phyloP scores from a whole-genome alignment of 64 coral and sea anemone genomes.

The Stichodactyla helianthus region DNA sequence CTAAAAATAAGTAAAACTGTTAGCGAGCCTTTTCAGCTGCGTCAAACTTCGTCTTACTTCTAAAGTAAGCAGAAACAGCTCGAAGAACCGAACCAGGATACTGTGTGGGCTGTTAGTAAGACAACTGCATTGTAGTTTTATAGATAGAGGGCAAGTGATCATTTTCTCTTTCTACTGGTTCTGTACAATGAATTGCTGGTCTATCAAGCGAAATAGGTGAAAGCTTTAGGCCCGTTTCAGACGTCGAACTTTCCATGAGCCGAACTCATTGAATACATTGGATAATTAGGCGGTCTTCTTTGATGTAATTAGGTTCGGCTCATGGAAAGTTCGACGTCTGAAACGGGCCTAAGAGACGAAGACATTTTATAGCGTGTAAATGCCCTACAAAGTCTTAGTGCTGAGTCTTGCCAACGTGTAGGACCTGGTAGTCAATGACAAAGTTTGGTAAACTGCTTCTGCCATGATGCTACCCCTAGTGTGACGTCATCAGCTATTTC shows the following conservation, averaged over 20 bases:
- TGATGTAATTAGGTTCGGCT: too few species aligned
- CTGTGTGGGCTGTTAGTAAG: neutral
- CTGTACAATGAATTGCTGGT: neutral
- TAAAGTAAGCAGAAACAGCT: neutral
- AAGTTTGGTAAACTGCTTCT: neutral
- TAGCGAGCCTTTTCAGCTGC: neutral
- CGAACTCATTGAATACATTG: too few species aligned
- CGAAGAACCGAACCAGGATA: slow-evolving; percentile 14
- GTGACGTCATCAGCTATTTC: neutral
- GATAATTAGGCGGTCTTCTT: too few species aligned
- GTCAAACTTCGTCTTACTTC: neutral
- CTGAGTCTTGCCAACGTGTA: neutral
- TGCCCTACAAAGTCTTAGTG: neutral
- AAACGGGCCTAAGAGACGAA: neutral
- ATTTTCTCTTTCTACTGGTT: neutral
- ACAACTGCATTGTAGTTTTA: neutral
- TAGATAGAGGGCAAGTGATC: neutral
- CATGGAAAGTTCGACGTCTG: too few species aligned
- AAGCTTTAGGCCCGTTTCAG: too few species aligned
- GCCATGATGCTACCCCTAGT: neutral
- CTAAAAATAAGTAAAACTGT: too few species aligned
- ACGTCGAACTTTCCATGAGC: too few species aligned
- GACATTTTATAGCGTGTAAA: neutral
- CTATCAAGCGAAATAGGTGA: neutral
- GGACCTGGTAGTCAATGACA: neutral